A percentile compares a stretch with the other conserved stretches of the same genome.
These are phyloP conservation scores for Darevskia nairensis DNA, from an alignment of 2,797 vertebrate genomes.

Conservation along the genomic window DNA sequence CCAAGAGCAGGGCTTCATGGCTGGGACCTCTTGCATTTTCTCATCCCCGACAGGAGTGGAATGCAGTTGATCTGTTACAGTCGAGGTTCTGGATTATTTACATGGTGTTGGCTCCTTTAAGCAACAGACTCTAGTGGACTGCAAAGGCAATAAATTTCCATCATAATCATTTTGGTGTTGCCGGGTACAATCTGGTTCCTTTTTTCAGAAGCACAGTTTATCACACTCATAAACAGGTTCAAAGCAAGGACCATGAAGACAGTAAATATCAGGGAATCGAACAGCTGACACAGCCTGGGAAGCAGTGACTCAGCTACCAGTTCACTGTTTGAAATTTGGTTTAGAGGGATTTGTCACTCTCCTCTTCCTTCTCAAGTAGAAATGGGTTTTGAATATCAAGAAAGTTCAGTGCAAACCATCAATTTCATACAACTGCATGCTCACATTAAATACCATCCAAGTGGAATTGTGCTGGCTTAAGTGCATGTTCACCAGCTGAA, in stretches of 20 bases:
- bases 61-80: slow-evolving; percentile 44
- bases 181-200: slow-evolving; percentile 46
- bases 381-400: neutral
- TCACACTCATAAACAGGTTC: slow-evolving; percentile 38
- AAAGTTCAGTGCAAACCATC: neutral
- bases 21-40: neutral
- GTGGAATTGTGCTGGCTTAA: neutral
- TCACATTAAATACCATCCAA: neutral
- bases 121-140: slow-evolving; percentile 53
- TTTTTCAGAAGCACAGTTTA: slow-evolving; percentile 55
- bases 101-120: slow-evolving; percentile 53
- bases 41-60: slow-evolving; percentile 28
- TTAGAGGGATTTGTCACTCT: neutral
- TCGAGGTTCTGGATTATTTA: slow-evolving; percentile 65
- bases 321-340: neutral
- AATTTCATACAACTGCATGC: rapidly evolving
- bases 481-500: neutral
- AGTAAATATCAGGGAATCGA: neutral
- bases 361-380: neutral
- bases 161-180: slow-evolving; percentile 51
- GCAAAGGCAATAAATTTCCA: slow-evolving; percentile 65
- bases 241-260: slow-evolving; percentile 1
- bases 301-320: rapidly evolving
- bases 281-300: neutral
- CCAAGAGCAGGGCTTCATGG: slow-evolving; percentile 14